Evolutionary conservation across 2,797 vertebrate genomes (phyloP), one percentile per base, ranked within the genome.

Genomic region (Mastacembelus armatus): DNA sequence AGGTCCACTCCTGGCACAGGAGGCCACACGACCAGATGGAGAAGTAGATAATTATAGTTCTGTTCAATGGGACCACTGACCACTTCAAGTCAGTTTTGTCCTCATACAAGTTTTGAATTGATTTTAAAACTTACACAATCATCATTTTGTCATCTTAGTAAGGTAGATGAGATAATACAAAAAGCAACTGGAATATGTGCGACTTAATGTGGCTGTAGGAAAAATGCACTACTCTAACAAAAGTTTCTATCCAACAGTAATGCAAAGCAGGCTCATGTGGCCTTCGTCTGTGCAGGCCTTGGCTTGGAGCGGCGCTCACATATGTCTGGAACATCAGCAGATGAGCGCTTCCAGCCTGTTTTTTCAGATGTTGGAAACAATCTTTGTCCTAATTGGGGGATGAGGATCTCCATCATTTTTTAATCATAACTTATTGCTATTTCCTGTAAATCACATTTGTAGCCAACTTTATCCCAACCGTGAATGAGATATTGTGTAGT

Each of bases 21-120:
- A 78, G 74, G 65, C 72, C 66, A 49, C 44, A 62, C 0, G 54
- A 81, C 64, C 90, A 92, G 88, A 88, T 91, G 91, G 85, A 84
- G 51, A 70, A 71, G 60, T 38, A 66, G 83, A 79, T 87, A 81
- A 90, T 89, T 88, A 85, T 81, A 84, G 78, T 73, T 79, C 48
- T 59, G 71, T 72, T 86, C 49, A 74, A 55, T 78, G 52, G 78
- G 59, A 78, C 65, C 19, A 36, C 66, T 40, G 58, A 77, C 74
- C 74, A 81, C 61, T 77, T 79, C 56, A 52, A 76, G 76, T 78
- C 58, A 26, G 24, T 65, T 75, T 40, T 60, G 72, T 73, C 65
- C 36, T 62, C 52, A 47, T 51, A 81, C 75, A 60, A 7, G 43
- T 73, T 77, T 55, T 52, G 18, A 74, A 48, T 71, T 7, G 51